Evolutionary conservation across 2,797 vertebrate species (phyloP).

Genomic region (Danio jaintianensis): DNA sequence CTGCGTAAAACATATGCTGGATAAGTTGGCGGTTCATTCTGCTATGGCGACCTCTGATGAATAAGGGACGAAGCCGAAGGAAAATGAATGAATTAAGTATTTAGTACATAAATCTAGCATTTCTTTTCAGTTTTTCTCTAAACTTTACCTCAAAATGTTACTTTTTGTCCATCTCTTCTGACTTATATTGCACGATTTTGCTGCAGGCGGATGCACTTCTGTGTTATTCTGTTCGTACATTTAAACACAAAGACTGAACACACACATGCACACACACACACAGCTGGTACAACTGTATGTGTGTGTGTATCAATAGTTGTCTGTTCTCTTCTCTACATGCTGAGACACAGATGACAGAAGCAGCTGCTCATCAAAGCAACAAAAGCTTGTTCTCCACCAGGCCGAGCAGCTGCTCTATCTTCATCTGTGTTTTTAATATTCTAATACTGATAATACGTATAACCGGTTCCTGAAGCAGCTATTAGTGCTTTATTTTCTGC

Average conservation of each 20-base stretch:
- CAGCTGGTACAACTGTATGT: constrained; percentile 29
- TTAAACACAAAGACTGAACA: constrained; percentile 34
- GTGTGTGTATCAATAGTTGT: constrained; percentile 42
- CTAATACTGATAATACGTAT: not conserved
- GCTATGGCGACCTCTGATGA: too few species aligned
- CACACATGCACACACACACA: not conserved
- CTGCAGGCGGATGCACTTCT: constrained; percentile 64
- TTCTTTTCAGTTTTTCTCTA: too few species aligned
- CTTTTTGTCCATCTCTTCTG: not conserved
- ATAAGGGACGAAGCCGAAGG: too few species aligned
- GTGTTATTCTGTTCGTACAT: constrained; percentile 71
- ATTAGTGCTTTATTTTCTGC: not conserved
- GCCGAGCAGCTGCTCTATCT: constrained; percentile 9
- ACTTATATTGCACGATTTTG: constrained; percentile 12
- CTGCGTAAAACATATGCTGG: too few species aligned
- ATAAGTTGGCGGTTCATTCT: too few species aligned
- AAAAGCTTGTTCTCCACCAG: not conserved
- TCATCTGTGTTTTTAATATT: constrained; percentile 2
- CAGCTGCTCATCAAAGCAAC: constrained; percentile 26
- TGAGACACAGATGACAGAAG: not conserved
- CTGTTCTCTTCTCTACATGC: constrained; percentile 30
- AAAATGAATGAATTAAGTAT: too few species aligned
- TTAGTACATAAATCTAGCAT: too few species aligned
- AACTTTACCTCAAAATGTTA: too few species aligned
- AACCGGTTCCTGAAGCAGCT: not conserved